Base-by-base conservation (phyloP, 2,888 invertebrate genomes). In the Petrolisthes manimaculis region DNA sequence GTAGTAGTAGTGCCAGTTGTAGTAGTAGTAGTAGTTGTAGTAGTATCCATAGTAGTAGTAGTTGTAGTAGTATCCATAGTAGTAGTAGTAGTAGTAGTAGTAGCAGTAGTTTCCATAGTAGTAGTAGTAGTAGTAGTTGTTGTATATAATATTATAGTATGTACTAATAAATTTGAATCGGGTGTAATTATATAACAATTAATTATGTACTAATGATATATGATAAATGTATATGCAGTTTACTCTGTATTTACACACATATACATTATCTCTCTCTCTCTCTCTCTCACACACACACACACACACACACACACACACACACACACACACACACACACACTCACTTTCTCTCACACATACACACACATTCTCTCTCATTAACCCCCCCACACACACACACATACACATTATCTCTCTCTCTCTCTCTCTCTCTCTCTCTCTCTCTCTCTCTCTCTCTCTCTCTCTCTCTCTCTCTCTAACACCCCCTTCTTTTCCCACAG, bases 241-340 rank as follows among this genome's bases (percentile, higher is more conserved):
- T n/a, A n/a, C n/a, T n/a, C n/a, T n/a, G n/a, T n/a, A 14, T 6
- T 14, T 61, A 61, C 6, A 6, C 61, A 61, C 61, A 6, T 61
- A 61, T 61, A 61, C 61, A 61, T 61, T n/a, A 14, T 5, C n/a
- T 74, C n/a, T 74, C 12, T 74, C n/a, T 74, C n/a, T n/a, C 21
- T n/a, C 8, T 61, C 18, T 18, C 74, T 8, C 74, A 74, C 74
- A n/a, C 77, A 77, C 8, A 37, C 77, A 77, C 77, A 21, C 51
- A 77, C 77, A 77, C 77, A 77, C 77, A 77, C 77, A 77, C 77
- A 77, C 77, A 37, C 24, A 77, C 24, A 51, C 77, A 77, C 77
- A 51, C 51, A 77, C 6, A 77, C 77, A 77, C 77, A 77, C 77
- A 51, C 37, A 77, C 77, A 77, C 77, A 12, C 9, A 37, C 24